These are phyloP conservation scores for Oophaga pumilio DNA, from an alignment of 2,113 vertebrate species.

Conservation along the genomic window DNA sequence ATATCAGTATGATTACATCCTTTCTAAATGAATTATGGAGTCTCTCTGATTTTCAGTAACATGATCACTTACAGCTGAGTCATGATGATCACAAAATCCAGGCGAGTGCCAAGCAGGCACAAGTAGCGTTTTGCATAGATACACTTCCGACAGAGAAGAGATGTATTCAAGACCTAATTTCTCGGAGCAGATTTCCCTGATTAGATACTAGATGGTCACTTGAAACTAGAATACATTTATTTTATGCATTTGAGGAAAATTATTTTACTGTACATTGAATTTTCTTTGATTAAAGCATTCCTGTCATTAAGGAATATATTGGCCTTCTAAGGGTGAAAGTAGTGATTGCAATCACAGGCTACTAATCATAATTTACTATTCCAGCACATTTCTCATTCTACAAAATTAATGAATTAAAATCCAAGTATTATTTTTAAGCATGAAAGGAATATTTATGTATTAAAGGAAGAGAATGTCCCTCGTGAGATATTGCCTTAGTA, in stretches of 20 bases:
- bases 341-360: slow-evolving; percentile 48
- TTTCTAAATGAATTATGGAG: slow-evolving; percentile 18
- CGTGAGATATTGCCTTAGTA: not conserved
- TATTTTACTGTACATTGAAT: slow-evolving; percentile 16
- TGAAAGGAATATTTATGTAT: not conserved
- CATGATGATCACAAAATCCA: slow-evolving; percentile 14
- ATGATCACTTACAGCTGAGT: slow-evolving; percentile 8
- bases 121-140: slow-evolving; percentile 10
- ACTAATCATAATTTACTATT: slow-evolving; percentile 37
- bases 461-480: not conserved
- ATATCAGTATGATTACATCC: not conserved
- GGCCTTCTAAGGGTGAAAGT: not conserved
- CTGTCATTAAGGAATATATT: slow-evolving; percentile 20
- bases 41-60: not conserved
- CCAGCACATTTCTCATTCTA: not conserved
- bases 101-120: not conserved
- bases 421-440: not conserved
- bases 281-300: slow-evolving; percentile 44
- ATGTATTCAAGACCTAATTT: slow-evolving; percentile 20
- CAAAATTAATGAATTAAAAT: not conserved
- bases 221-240: slow-evolving; percentile 41
- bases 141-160: not conserved
- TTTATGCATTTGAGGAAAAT: not conserved
- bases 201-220: slow-evolving; percentile 50
- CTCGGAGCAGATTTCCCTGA: slow-evolving; percentile 11